phyloP scores from a whole-genome alignment of 2,113 vertebrate species.

The Gavia stellata region DNA sequence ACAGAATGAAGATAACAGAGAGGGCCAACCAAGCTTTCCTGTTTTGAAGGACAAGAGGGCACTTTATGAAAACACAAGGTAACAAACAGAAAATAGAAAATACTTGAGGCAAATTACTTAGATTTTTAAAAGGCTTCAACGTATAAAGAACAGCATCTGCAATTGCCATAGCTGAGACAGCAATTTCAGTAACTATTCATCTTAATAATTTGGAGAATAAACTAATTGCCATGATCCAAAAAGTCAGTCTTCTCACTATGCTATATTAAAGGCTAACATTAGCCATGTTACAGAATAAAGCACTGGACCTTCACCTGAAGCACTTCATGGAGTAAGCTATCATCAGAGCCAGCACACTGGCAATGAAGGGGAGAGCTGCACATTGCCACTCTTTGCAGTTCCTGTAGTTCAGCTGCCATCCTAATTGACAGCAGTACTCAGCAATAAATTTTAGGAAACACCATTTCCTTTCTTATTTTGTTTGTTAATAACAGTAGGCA shows the following conservation, averaged over 20 bases:
- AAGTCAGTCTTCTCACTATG: background rate
- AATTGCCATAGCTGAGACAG: background rate
- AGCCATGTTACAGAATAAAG: background rate
- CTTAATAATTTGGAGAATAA: background rate
- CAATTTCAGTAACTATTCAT: background rate
- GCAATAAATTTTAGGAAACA: background rate
- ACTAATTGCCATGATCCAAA: background rate
- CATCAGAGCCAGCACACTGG: background rate
- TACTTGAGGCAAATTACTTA: background rate
- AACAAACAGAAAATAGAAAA: background rate
- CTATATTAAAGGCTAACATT: background rate
- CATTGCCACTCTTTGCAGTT: accelerated
- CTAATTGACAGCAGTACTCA: background rate
- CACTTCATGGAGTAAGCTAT: background rate
- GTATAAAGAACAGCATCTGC: background rate
- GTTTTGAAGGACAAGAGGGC: constrained; percentile 19
- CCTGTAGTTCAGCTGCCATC: background rate
- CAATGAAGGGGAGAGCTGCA: background rate
- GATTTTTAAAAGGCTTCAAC: background rate
- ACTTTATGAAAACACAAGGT: background rate
- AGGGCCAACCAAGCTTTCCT: background rate
- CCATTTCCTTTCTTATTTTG: background rate
- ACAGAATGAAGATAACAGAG: background rate
- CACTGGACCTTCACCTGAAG: background rate
- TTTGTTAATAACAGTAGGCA: background rate